phyloP scores from a whole-genome alignment of 2,888 invertebrate genomes.

The Nemotelus nigrinus region DNA sequence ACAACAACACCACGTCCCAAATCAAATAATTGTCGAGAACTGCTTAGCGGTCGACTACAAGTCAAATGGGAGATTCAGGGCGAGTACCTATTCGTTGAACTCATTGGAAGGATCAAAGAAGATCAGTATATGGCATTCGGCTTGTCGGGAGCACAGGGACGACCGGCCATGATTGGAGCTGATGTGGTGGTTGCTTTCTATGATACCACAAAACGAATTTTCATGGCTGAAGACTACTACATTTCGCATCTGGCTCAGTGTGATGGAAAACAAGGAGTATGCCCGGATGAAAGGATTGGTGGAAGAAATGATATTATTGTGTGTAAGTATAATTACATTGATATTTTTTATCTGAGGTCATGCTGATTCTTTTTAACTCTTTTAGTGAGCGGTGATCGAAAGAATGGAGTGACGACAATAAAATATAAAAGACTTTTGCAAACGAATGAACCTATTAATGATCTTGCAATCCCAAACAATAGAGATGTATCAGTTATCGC shows the following conservation, averaged over 20 bases:
- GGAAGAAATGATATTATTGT: constrained; percentile 81
- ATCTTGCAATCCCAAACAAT: constrained; percentile 74
- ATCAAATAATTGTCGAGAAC: constrained; percentile 83
- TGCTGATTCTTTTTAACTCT: constrained; percentile 12
- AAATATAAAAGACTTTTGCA: constrained; percentile 81
- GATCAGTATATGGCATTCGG: constrained; percentile 92
- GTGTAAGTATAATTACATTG: constrained; percentile 60
- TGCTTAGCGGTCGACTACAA: constrained; percentile 83
- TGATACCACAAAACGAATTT: constrained; percentile 68
- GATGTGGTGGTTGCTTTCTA: constrained; percentile 87
- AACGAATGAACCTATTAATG: constrained; percentile 78
- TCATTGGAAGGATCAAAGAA: constrained; percentile 80
- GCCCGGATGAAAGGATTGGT: constrained; percentile 84
- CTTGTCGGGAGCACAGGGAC: constrained; percentile 79
- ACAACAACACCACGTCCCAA: constrained; percentile 78
- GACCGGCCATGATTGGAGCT: constrained; percentile 80
- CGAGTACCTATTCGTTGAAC: constrained; percentile 78
- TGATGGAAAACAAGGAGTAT: constrained; percentile 84
- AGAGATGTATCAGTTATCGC: constrained; percentile 83
- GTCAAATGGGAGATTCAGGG: constrained; percentile 87
- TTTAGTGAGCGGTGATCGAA: constrained; percentile 76
- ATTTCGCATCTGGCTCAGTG: constrained; percentile 84
- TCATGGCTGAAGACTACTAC: constrained; percentile 85
- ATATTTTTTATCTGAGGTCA: not conserved
- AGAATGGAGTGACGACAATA: constrained; percentile 82